Percentiles rank a stretch among this genome's conserved stretches.
Conservation (phyloP, 2,797 vertebrate genomes). For the Gila robusta region DNA sequence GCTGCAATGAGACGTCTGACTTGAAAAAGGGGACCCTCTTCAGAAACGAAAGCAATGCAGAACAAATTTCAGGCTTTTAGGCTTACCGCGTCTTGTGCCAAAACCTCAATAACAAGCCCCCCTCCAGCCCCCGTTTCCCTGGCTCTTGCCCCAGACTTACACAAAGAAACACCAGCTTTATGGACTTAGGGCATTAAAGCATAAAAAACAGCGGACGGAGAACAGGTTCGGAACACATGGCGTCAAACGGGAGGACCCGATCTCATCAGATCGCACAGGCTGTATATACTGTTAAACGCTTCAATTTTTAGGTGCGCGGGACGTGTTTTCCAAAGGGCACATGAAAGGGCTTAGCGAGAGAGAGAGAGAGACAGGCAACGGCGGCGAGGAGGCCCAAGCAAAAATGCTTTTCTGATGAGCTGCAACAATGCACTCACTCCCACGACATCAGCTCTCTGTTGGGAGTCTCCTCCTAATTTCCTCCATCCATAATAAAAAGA, state of each 20-base stretch:
- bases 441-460: conserved; percentile 73
- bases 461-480: conserved; percentile 82
- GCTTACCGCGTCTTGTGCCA: conserved; percentile 60
- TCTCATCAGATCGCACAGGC: conserved; percentile 29
- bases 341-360: conserved; percentile 14
- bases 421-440: conserved; percentile 78
- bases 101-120: conserved; percentile 60
- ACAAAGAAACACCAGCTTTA: conserved; percentile 64
- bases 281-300: conserved; percentile 17
- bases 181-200: conserved; percentile 61
- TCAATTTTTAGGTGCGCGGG: conserved; percentile 19
- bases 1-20: conserved; percentile 14
- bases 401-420: conserved; percentile 73
- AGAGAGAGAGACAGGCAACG: conserved; percentile 28
- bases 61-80: conserved; percentile 61
- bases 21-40: conserved; percentile 37
- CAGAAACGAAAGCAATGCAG: conserved; percentile 38
- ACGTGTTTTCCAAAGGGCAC: conserved; percentile 32
- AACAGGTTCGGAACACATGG: conserved; percentile 44
- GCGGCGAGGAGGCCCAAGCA: conserved; percentile 50
- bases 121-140: conserved; percentile 41
- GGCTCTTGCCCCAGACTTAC: conserved; percentile 64
- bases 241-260: background rate
- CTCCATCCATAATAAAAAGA: conserved; percentile 82
- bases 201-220: conserved; percentile 43